Evolutionary conservation across 2,888 invertebrate species (phyloP).

Genomic region (Clepsis dumicolana): DNA sequence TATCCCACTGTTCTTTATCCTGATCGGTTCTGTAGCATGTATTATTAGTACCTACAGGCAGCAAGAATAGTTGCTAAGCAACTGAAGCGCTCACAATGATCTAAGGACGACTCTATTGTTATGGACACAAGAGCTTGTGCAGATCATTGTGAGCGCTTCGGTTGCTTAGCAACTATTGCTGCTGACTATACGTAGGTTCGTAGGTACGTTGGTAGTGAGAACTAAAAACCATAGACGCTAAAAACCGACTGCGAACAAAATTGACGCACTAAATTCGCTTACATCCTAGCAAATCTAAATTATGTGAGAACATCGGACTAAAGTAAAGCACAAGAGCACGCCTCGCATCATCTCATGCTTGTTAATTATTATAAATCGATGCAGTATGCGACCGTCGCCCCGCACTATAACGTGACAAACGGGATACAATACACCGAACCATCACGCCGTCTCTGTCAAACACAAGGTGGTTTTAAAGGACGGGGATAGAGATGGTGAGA

Average conservation of each 20-base stretch:
- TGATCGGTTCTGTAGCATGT: no score
- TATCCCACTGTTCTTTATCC: no score
- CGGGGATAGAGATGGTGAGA: not conserved
- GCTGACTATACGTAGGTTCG: no score
- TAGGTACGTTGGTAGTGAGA: no score
- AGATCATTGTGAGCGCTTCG: no score
- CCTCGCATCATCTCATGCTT: slow-evolving; percentile 70
- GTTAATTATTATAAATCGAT: slow-evolving; percentile 79
- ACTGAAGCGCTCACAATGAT: no score
- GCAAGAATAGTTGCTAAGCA: no score
- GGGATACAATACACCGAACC: not conserved
- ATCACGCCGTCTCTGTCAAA: slow-evolving; percentile 17
- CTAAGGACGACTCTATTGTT: no score
- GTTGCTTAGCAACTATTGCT: no score
- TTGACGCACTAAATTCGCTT: slow-evolving; percentile 18
- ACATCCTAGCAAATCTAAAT: slow-evolving; percentile 32
- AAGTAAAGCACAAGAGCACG: slow-evolving; percentile 64
- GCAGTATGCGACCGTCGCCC: slow-evolving; percentile 48
- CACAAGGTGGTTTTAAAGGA: slow-evolving; percentile 5
- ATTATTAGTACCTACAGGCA: no score
- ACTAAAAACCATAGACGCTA: no score
- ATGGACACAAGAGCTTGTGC: no score
- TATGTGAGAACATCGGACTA: slow-evolving; percentile 35
- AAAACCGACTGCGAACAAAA: not conserved
- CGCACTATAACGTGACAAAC: slow-evolving; percentile 32